Evolutionary conservation across 2,113 vertebrate genomes (phyloP).

Genomic region (Illadopsis cleaveri): DNA sequence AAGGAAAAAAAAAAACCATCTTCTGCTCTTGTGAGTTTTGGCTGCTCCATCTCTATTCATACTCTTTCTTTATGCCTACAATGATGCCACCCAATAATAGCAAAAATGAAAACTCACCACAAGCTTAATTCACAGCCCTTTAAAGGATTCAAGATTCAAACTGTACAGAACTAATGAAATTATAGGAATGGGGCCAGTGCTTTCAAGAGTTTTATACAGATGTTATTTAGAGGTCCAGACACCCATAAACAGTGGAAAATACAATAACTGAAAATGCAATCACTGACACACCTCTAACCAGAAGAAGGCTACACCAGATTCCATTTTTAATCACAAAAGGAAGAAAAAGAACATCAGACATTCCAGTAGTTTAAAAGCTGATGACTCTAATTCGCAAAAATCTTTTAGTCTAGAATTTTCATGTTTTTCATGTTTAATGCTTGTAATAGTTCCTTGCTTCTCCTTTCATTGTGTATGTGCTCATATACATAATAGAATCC

Average conservation of each 20-base stretch:
- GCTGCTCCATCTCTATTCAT: not conserved
- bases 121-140: not conserved
- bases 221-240: not conserved
- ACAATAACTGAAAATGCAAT: not conserved
- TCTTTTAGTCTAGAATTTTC: not conserved
- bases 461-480: not conserved
- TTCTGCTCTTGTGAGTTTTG: conserved; percentile 5
- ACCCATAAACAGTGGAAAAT: not conserved
- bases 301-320: not conserved
- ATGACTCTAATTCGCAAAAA: not conserved
- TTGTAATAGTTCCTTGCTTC: not conserved
- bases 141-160: not conserved
- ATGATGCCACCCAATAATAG: not conserved
- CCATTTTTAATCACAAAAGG: not conserved
- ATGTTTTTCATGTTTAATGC: not conserved
- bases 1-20: not conserved
- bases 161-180: not conserved
- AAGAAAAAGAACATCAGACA: not conserved
- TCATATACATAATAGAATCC: not conserved
- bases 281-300: not conserved
- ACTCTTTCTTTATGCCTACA: conserved; percentile 3
- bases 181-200: not conserved
- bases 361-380: not conserved
- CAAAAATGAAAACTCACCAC: conserved; percentile 1
- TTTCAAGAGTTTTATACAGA: not conserved